Conservation (phyloP, 2,113 vertebrate genomes). For the Colius striatus region DNA sequence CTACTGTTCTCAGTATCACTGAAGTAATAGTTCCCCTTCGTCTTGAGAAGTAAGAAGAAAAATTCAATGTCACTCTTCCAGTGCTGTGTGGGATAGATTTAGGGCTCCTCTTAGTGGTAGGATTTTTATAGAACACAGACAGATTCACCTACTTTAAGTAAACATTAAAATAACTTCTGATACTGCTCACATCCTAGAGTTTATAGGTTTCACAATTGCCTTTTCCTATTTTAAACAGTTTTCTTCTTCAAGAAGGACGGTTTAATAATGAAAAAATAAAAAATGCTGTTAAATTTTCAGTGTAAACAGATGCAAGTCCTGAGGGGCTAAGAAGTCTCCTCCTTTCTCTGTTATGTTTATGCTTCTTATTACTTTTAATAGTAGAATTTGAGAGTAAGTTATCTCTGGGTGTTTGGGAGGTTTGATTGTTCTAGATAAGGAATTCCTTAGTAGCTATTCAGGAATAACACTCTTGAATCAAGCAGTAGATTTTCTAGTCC, state of each 20-base stretch:
- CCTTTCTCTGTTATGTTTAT: not conserved
- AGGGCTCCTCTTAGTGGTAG: conserved; percentile 39
- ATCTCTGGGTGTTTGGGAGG: not conserved
- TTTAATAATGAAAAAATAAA: not conserved
- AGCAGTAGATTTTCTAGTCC: not conserved
- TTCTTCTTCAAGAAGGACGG: not conserved
- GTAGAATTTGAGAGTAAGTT: not conserved
- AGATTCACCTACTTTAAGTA: not conserved
- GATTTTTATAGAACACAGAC: not conserved
- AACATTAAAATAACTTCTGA: not conserved
- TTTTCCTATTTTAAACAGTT: not conserved
- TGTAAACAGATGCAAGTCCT: not conserved
- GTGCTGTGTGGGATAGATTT: not conserved
- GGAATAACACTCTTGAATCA: not conserved
- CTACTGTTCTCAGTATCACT: not conserved
- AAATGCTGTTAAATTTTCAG: not conserved
- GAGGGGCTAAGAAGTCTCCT: not conserved
- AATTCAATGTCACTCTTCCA: not conserved
- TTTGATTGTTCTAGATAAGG: not conserved
- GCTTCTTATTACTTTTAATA: not conserved
- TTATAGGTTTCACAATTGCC: not conserved
- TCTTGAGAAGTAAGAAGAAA: not conserved
- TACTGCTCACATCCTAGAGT: not conserved
- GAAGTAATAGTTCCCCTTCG: not conserved
- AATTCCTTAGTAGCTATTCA: not conserved